A percentile compares a stretch with the other conserved stretches of the same genome.
Conservation (phyloP, 2,888 invertebrate species). For the Parnassius smintheus region DNA sequence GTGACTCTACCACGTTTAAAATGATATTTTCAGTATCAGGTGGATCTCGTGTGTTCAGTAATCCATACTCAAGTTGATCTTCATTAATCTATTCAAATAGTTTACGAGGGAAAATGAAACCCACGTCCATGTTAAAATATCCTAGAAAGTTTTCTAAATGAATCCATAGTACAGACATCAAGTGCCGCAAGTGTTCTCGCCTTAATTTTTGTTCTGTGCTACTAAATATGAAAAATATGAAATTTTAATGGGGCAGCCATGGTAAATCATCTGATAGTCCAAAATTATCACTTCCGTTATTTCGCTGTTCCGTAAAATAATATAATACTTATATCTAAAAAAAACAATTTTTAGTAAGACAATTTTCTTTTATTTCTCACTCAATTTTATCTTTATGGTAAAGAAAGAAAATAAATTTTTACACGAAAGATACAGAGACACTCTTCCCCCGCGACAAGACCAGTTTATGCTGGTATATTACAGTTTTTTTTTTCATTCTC, state of each 20-base stretch:
- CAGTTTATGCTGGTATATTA: too few species aligned
- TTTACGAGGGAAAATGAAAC: constrained; percentile 40
- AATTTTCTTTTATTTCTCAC: too few species aligned
- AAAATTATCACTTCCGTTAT: constrained; percentile 38
- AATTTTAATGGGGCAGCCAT: constrained; percentile 48
- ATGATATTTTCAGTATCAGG: constrained; percentile 37
- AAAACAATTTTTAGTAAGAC: too few species aligned
- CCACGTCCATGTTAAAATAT: constrained; percentile 44
- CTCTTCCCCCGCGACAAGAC: too few species aligned
- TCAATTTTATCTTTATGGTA: too few species aligned
- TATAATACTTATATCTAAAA: background rate
- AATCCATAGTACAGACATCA: constrained; percentile 47
- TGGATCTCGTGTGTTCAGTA: constrained; percentile 38
- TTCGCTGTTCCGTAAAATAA: constrained; percentile 37
- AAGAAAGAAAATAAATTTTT: too few species aligned
- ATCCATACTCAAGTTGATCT: constrained; percentile 47
- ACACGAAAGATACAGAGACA: too few species aligned
- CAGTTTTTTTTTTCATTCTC: too few species aligned
- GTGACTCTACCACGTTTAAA: too few species aligned
- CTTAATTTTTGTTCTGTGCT: constrained; percentile 49
- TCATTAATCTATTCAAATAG: constrained; percentile 46
- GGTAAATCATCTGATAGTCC: constrained; percentile 50
- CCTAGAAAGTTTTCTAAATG: constrained; percentile 39
- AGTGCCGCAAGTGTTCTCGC: constrained; percentile 38
- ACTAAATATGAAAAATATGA: constrained; percentile 47